Base-by-base conservation (phyloP, 2,797 vertebrate species). In the Ciconia nigra region DNA sequence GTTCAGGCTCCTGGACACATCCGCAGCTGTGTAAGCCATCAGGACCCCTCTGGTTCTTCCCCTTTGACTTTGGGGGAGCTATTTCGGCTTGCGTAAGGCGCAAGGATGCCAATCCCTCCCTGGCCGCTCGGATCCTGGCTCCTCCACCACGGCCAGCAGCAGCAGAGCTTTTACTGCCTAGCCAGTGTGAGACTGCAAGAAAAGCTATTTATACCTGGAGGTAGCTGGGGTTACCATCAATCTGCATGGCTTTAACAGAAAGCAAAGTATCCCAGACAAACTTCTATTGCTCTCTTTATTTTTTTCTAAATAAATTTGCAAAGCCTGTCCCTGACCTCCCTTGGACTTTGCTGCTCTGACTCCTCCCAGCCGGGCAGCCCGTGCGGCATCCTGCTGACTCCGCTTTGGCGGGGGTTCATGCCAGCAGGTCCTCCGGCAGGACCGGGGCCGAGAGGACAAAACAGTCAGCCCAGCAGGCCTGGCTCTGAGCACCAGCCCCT, bases 361-460 rank as follows among this genome's bases (percentile, higher is more conserved):
- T 96, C 87, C 82, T 95, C 93, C 92, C 37, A 77, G 90, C 26
- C 11, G 4, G 79, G 78, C 95, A 92, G 93, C 77, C 82, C 7
- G 7, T n/a, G 79, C n/a, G 5, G 82, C 91, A 95, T 97, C 92
- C 95, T 96, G 92, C 96, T 97, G 96, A 96, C 91, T 95, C 87
- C 7, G 7, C 94, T 95, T 83, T 93, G 84, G 92, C 62, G 0
- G 76, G 28, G n/a, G 67, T 11, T 77, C 2, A 26, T 94, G 90
- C 93, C 90, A 97, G 93, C 93, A 95, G 93, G 95, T 96, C 95
- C 89, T 85, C 69, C 28, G 19, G 86, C 87, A 89, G 76, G 82
- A 89, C 70, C 9, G 5, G 54, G 94, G 82, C 81, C 4, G 7
- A 76, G 89, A 82, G 95, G 93, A 92, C 93, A 95, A 88, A 96